Evolutionary conservation across 2,888 invertebrate genomes (phyloP), one percentile per base, ranked within the genome.

Genomic region (Alsophila aescularia): DNA sequence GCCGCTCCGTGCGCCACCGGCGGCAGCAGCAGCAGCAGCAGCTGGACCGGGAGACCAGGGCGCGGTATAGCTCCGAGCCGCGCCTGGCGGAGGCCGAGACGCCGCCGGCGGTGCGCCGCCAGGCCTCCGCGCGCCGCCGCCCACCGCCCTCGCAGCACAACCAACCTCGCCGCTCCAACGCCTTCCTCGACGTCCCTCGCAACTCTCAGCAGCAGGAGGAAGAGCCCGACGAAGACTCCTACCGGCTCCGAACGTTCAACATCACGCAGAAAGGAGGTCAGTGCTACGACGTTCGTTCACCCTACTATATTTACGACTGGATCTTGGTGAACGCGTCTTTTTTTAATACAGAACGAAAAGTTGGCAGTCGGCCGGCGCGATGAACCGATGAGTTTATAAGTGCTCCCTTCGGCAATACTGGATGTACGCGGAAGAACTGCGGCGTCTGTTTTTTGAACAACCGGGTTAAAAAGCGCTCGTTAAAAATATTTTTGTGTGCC

Each of bases 231-330:
- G 97, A 97, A 75, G 97, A 97, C 85, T 95, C 96, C 62, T 97
- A 98, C 90, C 93, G 98, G 65, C 94, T 98, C 73, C 94, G 98
- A 73, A 97, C 97, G 68, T 99, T 99, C 93, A 96, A 97, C 90
- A 96, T 96, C 89, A 96, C 98, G 72, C 94, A 96, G 73, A 98
- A 98, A 94, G 97, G 97, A 95, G 93, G 93, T 94, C 87, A 90
- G 90, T 90, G 85, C 83, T 81, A 77, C 71, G 66, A 50, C 74
- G 89, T 81, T 76, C 88, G 78, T 90, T 89, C 83, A 89, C 83
- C 89, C 76, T 72, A 59, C 81, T 85, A 82, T 79, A 83, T 83
- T 79, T 83, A 80, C 74, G 63, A 64, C 74, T 74, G 74, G 77
- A 79, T 78, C 76, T 79, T 77, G 68, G 67, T 70, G 73, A 73